Evolutionary conservation across 53 echinoderm and acorn worm species (phyloP).

Genomic region (Actinopyga echinites): DNA sequence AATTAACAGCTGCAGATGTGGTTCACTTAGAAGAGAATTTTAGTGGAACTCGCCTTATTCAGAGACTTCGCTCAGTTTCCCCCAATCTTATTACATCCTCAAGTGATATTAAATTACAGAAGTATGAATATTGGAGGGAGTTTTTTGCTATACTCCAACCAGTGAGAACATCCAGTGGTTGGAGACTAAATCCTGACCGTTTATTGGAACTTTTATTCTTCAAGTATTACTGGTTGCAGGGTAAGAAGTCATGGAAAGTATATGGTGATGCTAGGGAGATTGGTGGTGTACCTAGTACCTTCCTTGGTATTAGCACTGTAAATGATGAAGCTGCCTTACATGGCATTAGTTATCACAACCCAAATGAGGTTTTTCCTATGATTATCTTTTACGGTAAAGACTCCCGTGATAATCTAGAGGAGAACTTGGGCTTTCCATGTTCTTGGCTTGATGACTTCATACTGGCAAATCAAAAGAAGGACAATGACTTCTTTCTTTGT

Average conservation of each 20-base stretch:
- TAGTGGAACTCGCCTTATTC: background rate
- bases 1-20: background rate
- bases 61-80: background rate
- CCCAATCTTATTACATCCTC: too few species aligned
- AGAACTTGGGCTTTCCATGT: background rate
- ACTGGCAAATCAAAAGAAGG: background rate
- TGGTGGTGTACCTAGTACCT: background rate
- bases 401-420: background rate
- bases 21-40: background rate
- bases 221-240: background rate
- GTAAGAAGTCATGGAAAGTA: background rate
- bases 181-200: background rate
- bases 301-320: background rate
- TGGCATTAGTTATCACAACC: background rate
- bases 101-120: too few species aligned
- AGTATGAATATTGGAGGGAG: background rate
- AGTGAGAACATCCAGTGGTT: background rate
- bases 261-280: conserved; percentile 21
- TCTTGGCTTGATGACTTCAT: background rate
- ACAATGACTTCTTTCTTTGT: background rate
- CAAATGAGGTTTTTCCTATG: background rate
- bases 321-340: background rate
- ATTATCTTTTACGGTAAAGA: background rate
- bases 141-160: background rate
- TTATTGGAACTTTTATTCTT: background rate